phyloP scores from a whole-genome alignment of 2,888 invertebrate genomes.

The Salpingus planirostris region DNA sequence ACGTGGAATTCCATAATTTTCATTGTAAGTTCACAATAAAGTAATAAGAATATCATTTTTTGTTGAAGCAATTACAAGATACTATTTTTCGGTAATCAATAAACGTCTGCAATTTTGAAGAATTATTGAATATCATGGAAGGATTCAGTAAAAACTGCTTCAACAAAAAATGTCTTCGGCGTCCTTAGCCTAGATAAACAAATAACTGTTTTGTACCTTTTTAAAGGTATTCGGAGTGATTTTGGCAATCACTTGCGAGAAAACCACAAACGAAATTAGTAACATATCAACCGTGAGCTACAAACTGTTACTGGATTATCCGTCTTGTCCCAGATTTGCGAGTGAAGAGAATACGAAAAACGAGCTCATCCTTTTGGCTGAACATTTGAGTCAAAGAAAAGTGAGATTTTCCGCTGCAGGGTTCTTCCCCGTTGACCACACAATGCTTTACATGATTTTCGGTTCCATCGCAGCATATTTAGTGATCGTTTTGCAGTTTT shows the following conservation, averaged over 20 bases:
- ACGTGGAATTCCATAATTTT: slow-evolving; percentile 7
- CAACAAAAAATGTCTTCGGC: no score
- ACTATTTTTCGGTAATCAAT: no score
- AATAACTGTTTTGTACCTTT: no score
- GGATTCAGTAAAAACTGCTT: no score
- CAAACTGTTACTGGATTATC: slow-evolving; percentile 8
- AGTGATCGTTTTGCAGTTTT: slow-evolving; percentile 11
- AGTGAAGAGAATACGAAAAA: slow-evolving; percentile 4
- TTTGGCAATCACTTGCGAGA: slow-evolving; percentile 8
- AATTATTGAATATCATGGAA: no score
- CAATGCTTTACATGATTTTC: slow-evolving; percentile 11
- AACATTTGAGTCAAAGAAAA: slow-evolving; percentile 10
- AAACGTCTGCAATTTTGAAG: no score
- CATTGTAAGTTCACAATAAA: slow-evolving; percentile 8
- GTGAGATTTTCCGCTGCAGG: slow-evolving; percentile 9
- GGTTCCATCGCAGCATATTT: slow-evolving; percentile 10
- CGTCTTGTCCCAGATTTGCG: slow-evolving; percentile 1
- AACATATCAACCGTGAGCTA: slow-evolving; percentile 10
- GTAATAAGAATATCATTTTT: no score
- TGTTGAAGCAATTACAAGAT: no score
- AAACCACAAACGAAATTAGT: slow-evolving; percentile 5
- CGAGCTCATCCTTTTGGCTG: slow-evolving; percentile 8
- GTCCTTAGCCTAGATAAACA: no score
- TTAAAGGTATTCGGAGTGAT: slow-evolving; percentile 11
- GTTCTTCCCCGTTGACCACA: slow-evolving; percentile 8